Evolutionary conservation across 2,113 vertebrate genomes (phyloP), one percentile per base, ranked within the genome.

Genomic region (Azemiops feae): DNA sequence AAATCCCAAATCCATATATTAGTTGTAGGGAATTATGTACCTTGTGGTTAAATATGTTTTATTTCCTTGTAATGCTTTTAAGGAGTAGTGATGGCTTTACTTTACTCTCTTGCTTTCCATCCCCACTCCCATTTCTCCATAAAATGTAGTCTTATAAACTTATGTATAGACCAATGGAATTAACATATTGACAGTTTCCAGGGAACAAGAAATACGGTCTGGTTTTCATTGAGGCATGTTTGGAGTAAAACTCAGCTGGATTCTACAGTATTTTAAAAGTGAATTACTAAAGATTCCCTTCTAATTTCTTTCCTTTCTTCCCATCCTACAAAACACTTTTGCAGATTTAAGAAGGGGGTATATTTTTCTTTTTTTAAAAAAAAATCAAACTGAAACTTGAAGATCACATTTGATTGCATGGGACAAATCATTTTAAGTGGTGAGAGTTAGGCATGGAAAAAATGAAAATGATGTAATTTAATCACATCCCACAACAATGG

Each of bases 401-500:
- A 95, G 96, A 97, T 97, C 97, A 93, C 93, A 96, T 96, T 97
- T 97, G 97, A 97, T 97, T 97, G 95, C 95, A 96, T 89, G 97
- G 97, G 96, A 97, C 95, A 96, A 95, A 96, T 92, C 94, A 94
- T 95, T 97, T 97, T 95, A 97, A 97, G 96, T 97, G 97, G 96
- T 95, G 96, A 97, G 94, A 93, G 94, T 94, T 92, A 96, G 94
- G 95, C 95, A 96, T 92, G 96, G 97, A 97, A 97, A 97, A 97
- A 96, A 97, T 97, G 96, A 97, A 96, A 97, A 97, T 97, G 94
- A 96, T 95, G 96, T 97, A 97, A 97, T 97, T 96, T 89, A 97
- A 97, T 96, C 97, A 97, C 52, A 94, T 96, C 94, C 95, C 92
- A 90, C 89, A 94, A 97, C 95, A 97, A 97, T 97, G 93, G 96